These are phyloP conservation scores for Proterorhinus semilunaris DNA, from an alignment of 2,113 vertebrate genomes.

Conservation along the genomic window DNA sequence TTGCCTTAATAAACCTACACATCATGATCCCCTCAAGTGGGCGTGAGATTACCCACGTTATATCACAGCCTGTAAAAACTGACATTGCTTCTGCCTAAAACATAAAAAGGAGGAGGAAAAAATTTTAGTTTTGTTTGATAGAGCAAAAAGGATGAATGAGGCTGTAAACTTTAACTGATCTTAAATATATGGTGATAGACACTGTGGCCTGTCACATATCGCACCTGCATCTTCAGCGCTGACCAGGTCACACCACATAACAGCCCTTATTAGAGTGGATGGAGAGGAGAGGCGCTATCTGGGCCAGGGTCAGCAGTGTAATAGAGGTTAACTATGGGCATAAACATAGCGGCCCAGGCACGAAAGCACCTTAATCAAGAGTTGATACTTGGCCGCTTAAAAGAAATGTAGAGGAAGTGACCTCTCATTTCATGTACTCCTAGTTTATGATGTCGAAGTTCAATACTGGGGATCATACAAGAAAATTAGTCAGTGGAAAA, in stretches of 20 bases:
- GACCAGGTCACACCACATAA: constrained; percentile 28
- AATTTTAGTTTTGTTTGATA: constrained; percentile 60
- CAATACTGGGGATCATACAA: background rate
- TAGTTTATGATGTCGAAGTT: constrained; percentile 29
- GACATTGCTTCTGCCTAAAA: constrained; percentile 43
- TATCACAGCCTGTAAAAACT: constrained; percentile 62
- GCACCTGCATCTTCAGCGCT: background rate
- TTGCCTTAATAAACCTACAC: constrained; percentile 65
- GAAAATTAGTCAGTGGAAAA: background rate
- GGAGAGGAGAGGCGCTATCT: constrained; percentile 19
- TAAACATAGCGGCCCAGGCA: constrained; percentile 32
- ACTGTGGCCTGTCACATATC: constrained; percentile 31
- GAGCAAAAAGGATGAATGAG: constrained; percentile 49
- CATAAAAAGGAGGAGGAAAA: constrained; percentile 45
- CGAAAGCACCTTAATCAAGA: constrained; percentile 46
- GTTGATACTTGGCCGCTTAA: constrained; percentile 44
- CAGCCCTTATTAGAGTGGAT: constrained; percentile 51
- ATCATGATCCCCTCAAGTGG: constrained; percentile 68
- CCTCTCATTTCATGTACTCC: constrained; percentile 18
- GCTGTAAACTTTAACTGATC: constrained; percentile 70
- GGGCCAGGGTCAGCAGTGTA: constrained; percentile 50
- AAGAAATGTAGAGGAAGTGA: constrained; percentile 54
- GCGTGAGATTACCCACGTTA: constrained; percentile 63
- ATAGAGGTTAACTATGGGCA: constrained; percentile 67
- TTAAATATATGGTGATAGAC: constrained; percentile 51